Evolutionary conservation across 2,113 vertebrate species (phyloP), one percentile per base, ranked within the genome.

Genomic region (Ameiurus melas): DNA sequence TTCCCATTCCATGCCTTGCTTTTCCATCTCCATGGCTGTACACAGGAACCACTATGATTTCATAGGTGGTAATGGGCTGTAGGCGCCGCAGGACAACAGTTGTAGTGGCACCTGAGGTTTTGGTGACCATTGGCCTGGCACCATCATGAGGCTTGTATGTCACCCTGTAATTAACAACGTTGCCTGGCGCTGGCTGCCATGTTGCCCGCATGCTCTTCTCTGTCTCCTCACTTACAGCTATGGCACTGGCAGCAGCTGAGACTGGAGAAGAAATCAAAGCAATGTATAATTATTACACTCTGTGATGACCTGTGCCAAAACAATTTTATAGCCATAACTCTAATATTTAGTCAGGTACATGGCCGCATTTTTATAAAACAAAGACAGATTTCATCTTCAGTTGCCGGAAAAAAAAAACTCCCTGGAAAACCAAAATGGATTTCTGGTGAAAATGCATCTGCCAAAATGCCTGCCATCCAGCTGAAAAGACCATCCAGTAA

Each of bases 101-200:
- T 33, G 95, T 97, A 27, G 92, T 93, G 16, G 96, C 95, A 83
- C 96, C 95, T 0, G 97, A 94, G 22, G 96, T 95, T 93, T 98
- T 99, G 77, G 96, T 94, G 2, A 96, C 96, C 89, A 98, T 92
- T 83, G 97, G 97, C 17, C 97, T 96, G 43, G 96, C 97, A 87
- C 96, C 97, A 0, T 89, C 86, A 2, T 93, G 93, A 2, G 97
- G 96, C 33, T 97, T 97, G 91, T 99, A 98, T 4, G 96, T 96
- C 47, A 99, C 95, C 0, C 97, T 96, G 25, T 99, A 99, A 90
- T 97, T 98, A 90, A 96, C 53, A 8, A 99, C 97, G 71, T 95
- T 97, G 85, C 98, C 98, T 0, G 98, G 98, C 0, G 98, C 97
- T 2, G 97, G 95, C 85, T 97, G 93, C 98, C 98, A 99, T 0